Base-by-base conservation (phyloP, 2,888 invertebrate species). In the Archips crataeganus region DNA sequence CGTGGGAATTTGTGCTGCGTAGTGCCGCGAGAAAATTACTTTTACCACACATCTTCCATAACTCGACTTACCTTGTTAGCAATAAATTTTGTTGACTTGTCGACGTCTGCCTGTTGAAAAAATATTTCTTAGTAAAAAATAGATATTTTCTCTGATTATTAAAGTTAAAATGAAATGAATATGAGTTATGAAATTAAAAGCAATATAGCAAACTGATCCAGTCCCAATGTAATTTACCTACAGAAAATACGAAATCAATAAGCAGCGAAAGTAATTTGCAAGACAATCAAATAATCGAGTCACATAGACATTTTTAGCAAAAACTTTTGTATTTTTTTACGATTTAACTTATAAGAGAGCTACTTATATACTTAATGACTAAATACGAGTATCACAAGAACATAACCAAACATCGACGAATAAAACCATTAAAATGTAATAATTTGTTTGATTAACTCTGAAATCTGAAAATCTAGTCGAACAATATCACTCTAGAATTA, bases 21-120 rank as follows among this genome's bases (percentile, higher is more conserved):
- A 63, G 67, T 62, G 57, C 67, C 72, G 61, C 32, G 67, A 68
- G 65, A 72, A 71, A 72, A 72, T 72, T 67, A 72, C 54, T 62
- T 68, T 72, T 72, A 36, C 72, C 67, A 72, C 67, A 72, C 57
- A 72, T 68, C 62, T 68, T 32, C 57, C 67, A 67, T 62, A 61
- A 72, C 61, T 57, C 72, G 61, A 51, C 15, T 67, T 71, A 72
- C 62, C 72, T 72, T 68, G 32, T 68, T 63, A 36, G 62, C 67
- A 49, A 68, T 63, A 63, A 59, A 64, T 47, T 64, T 23, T 9
- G 57, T 59, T 36, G 57, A 32, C 13, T 57, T 57, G 57, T 32
- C 3, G 23, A 57, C 54, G 23, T 54, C 54, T 15, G 23, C 54
- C 8, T 2, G 57, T 11, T 57, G 57, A 57, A 57, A 51, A 54